A percentile compares a stretch with the other conserved stretches of the same genome.
These are phyloP conservation scores for Tenebrosternarchus preto DNA, from an alignment of 2,113 vertebrate genomes.

Conservation along the genomic window DNA sequence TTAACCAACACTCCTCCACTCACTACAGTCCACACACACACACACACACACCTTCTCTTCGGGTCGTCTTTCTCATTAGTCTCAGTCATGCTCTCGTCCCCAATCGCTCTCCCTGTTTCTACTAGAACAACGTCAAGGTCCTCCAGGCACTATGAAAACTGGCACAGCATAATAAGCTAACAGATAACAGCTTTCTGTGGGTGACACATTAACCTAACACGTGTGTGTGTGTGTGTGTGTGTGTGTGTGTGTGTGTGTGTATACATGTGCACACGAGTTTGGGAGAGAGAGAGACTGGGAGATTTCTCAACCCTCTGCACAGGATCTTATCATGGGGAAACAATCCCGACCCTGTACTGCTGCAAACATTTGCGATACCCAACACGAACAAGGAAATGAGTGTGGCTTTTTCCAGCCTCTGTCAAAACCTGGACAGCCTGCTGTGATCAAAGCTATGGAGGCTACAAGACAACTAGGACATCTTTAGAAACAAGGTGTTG, in stretches of 20 bases:
- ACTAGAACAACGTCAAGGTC: conserved; percentile 37
- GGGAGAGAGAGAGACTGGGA: neutral
- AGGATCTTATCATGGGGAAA: conserved; percentile 39
- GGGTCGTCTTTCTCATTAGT: neutral
- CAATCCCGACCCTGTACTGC: conserved; percentile 57
- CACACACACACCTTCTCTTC: neutral
- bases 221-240: neutral
- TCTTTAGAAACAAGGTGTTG: no score
- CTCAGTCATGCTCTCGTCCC: neutral
- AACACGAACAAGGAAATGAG: neutral
- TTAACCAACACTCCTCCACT: neutral
- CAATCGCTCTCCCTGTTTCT: neutral
- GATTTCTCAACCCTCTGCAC: conserved; percentile 2
- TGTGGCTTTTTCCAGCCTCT: no score
- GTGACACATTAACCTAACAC: conserved; percentile 61
- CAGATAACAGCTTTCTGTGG: conserved; percentile 54
- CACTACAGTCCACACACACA: conserved; percentile 1
- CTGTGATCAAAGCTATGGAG: no score
- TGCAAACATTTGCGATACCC: neutral
- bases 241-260: no score
- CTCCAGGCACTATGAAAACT: conserved; percentile 53
- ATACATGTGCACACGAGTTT: no score
- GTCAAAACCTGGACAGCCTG: no score
- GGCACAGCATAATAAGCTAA: conserved; percentile 51
- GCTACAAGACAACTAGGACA: no score